Evolutionary conservation across 2,888 invertebrate species (phyloP), one percentile per base, ranked within the genome.

Genomic region (Ethmia dodecea): DNA sequence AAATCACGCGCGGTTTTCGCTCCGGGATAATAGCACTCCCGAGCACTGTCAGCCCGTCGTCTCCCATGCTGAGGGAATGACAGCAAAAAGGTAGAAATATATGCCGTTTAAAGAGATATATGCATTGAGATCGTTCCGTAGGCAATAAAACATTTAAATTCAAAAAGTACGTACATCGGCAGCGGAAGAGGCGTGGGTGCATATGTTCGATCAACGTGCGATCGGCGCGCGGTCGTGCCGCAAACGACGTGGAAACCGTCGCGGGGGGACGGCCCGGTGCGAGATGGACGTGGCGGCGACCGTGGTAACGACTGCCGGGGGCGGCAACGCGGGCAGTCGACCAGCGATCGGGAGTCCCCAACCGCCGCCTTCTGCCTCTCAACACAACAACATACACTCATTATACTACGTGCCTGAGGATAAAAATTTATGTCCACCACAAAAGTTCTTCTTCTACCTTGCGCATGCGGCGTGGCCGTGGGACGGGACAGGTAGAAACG

Each of bases 151-250:
- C 8, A 8, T 8, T 18, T 1, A 20, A 20, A 20, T 51, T 10
- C 49, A 54, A 31, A 66, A 64, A 44, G 36, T 31, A 45, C 62
- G 60, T 37, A 53, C 57, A 55, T 55, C 44, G 5, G 15, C 14
- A 10, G 13, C 14, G 28, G 13, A 5, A 5, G 13, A 13, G 6
- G 5, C 5, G 8, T 5, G 5, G 13, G 12, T 28, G 12, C 28
- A 9, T n/a, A 26, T n/a, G 11, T 26, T 11, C 8, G 5, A 26
- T n/a, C 26, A 10, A 9, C 8, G 10, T 26, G 11, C 13, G 6
- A 6, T 6, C 13, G 6, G 13, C 6, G 14, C 2, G 13, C 13
- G 5, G 6, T 16, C 3, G 9, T 24, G 20, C 31, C 30, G 30
- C 36, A n/a, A 32, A 28, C 16, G 33, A 32, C 8, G 29, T 20